Base-by-base conservation (phyloP, 2,113 vertebrate species). In the Butorides virescens region DNA sequence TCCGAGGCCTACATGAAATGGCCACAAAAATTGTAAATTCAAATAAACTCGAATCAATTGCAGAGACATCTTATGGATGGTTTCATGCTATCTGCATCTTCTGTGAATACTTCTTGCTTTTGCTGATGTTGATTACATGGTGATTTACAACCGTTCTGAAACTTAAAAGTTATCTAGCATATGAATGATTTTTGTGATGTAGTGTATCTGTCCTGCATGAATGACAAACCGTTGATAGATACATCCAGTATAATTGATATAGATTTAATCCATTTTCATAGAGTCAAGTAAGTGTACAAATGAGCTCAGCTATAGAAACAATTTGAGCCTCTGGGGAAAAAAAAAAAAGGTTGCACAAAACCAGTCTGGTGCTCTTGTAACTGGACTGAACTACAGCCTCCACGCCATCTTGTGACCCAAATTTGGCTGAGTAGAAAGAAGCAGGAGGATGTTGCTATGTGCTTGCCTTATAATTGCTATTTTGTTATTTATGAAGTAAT, bases 381-480 rank as follows among this genome's bases (percentile, higher is more conserved):
- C 25, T 87, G 56, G 2, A 7, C 13, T 44, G 47, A 90, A n/a
- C 29, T 83, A 3, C 16, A 49, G 42, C 44, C 34, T 88, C 22
- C 3, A 1, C 63, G 17, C 29, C 42, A 1, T 44, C 15, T 79
- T 0, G 0, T 95, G 49, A 61, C 34, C 12, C 30, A 65, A 0
- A 25, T 11, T 44, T 56, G 70, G 30, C 5, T 58, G 39, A 88
- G 8, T 5, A 50, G 36, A 46, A 86, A 70, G 47, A 76, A 88
- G 11, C 17, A 72, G 46, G 42, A 61, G 37, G 14, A 17, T 58
- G 20, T 76, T 91, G 46, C 63, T 90, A 0, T 81, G 30, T 49
- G 26, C 27, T 59, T 42, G 21, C 62, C 9, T 62, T 66, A 15
- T 11, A 62, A 34, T 73, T 86, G 46, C 42, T 39, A 1, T 46